A percentile compares a stretch with the other conserved stretches of the same genome.
phyloP scores from a whole-genome alignment of 2,888 invertebrate genomes.

The Globia sparganii region DNA sequence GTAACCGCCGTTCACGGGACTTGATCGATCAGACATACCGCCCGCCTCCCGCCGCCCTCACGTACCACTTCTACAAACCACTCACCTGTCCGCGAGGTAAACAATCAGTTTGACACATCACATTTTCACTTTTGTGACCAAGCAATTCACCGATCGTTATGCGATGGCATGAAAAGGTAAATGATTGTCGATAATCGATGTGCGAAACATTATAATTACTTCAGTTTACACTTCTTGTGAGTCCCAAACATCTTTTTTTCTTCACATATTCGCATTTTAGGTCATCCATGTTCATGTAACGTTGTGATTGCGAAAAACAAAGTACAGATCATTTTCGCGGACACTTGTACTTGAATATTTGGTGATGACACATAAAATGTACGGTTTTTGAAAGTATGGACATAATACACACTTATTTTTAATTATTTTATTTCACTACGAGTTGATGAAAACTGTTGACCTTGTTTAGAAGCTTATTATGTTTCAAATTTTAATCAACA shows the following conservation, averaged over 20 bases:
- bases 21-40: constrained; percentile 89
- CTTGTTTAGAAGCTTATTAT: constrained; percentile 91
- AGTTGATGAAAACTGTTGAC: constrained; percentile 91
- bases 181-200: constrained; percentile 82
- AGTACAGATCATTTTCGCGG: constrained; percentile 89
- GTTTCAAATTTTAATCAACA: constrained; percentile 91
- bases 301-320: constrained; percentile 91
- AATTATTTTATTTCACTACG: constrained; percentile 88
- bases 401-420: constrained; percentile 84
- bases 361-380: constrained; percentile 78
- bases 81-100: constrained; percentile 90
- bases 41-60: constrained; percentile 88
- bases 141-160: constrained; percentile 83
- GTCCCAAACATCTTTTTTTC: constrained; percentile 89
- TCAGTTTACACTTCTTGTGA: constrained; percentile 85
- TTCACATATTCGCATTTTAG: constrained; percentile 91
- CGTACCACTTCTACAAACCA: constrained; percentile 88
- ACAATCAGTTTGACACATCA: constrained; percentile 91
- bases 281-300: constrained; percentile 91
- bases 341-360: constrained; percentile 85
- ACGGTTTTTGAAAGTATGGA: constrained; percentile 80
- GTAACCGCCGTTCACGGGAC: constrained; percentile 88
- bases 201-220: constrained; percentile 85
- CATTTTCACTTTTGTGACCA: constrained; percentile 90
- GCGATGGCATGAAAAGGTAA: constrained; percentile 81